phyloP scores from a whole-genome alignment of 1,140 invertebrate genomes.

The Lordiphosa clarofinis region DNA sequence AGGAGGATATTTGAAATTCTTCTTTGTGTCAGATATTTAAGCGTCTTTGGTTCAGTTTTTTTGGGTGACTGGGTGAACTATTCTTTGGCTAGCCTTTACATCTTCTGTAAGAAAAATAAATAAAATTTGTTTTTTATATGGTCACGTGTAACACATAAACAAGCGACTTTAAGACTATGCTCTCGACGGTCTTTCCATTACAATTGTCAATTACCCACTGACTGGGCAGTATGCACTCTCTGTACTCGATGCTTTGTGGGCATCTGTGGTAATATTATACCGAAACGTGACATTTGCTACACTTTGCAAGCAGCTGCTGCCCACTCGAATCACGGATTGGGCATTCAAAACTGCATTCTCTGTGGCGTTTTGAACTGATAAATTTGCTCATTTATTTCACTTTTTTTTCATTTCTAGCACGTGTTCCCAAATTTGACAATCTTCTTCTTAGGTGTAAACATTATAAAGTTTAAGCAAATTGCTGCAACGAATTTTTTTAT shows the following conservation, averaged over 20 bases:
- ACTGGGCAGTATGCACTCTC: conserved; percentile 10
- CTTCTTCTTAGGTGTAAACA: no score
- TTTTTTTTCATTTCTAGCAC: no score
- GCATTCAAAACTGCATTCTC: conserved; percentile 13
- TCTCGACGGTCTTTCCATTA: conserved; percentile 13
- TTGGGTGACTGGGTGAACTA: conserved; percentile 14
- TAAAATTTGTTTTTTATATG: conserved; percentile 1
- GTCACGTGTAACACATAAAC: not conserved
- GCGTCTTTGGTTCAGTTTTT: conserved; percentile 56
- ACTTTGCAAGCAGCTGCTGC: conserved; percentile 21
- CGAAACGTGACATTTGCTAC: conserved; percentile 56
- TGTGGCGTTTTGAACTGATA: not conserved
- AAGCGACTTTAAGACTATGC: conserved; percentile 11
- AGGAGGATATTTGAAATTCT: conserved; percentile 6
- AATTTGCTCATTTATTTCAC: not conserved
- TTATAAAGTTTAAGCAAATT: no score
- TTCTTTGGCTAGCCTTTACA: conserved; percentile 33
- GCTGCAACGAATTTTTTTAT: no score
- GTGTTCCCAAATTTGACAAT: no score
- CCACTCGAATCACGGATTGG: conserved; percentile 1
- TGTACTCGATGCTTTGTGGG: conserved; percentile 10
- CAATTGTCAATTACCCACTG: conserved; percentile 28
- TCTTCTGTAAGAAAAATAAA: conserved; percentile 43
- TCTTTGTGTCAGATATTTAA: conserved; percentile 5
- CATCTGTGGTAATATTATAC: conserved; percentile 53